Evolutionary conservation across 2,113 vertebrate genomes (phyloP), one percentile per base, ranked within the genome.

Genomic region (Elephas maximus): DNA sequence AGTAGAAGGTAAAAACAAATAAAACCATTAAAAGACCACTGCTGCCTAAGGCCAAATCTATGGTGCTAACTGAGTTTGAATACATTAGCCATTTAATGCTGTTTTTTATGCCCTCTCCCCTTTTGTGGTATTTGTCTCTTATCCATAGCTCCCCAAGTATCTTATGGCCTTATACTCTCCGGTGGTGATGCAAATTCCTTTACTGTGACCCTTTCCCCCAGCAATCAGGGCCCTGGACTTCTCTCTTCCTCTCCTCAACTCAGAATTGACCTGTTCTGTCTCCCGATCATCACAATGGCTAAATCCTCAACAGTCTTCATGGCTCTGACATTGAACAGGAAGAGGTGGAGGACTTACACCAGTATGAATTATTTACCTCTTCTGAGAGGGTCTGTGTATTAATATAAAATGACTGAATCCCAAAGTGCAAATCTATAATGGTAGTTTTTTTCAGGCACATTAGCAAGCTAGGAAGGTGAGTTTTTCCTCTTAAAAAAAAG

Each of bases 401-500:
- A 48, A 48, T 48, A 48, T 48, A 48, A 48, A 48, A 48, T 48
- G 48, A 48, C 45, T 83, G 91, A 81, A 71, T 88, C 7, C 20
- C 11, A 88, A 96, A 44, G 26, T 69, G n/a, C 37, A 33, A 82
- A 26, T 1, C 33, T 45, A 67, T 69, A 7, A 24, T 84, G 57
- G 15, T 78, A 24, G 44, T 63, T 79, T 90, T 90, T 82, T 88
- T 78, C 45, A 69, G 69, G 60, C 20, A 71, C 0, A 21, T 71
- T 37, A 83, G 62, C 33, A 78, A 91, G 26, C 0, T 77, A 62
- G 5, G 26, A 71, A 21, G 82, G 14, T 48, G 5, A 76, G 8
- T 89, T 57, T 87, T 82, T 86, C 53, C 6, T 88, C 71, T 91
- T 91, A 83, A 88, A 91, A 81, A 81, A 65, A 41, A 71, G 7